Evolutionary conservation across 2,888 invertebrate genomes (phyloP).

Genomic region (Cheiracanthium punctorium): DNA sequence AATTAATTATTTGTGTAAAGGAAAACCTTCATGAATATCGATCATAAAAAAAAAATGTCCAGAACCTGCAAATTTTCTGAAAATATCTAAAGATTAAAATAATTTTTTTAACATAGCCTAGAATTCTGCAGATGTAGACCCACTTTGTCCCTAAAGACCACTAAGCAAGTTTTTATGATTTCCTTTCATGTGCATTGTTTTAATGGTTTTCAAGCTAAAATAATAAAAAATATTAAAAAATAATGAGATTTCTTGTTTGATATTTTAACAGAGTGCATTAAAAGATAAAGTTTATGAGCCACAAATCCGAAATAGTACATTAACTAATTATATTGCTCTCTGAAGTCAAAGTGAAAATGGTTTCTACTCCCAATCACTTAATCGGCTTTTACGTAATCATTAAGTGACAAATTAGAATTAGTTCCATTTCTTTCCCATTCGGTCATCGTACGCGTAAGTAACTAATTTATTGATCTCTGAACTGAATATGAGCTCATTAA

Average conservation of each 20-base stretch:
- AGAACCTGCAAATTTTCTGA: too few species aligned
- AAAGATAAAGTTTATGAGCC: slow-evolving; percentile 50
- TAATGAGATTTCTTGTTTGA: slow-evolving; percentile 23
- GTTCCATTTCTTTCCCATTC: slow-evolving; percentile 41
- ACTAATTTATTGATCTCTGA: slow-evolving; percentile 50
- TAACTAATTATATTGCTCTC: slow-evolving; percentile 51
- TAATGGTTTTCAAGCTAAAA: not conserved
- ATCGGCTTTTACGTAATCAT: slow-evolving; percentile 38
- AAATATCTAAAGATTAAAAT: too few species aligned
- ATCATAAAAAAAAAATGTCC: too few species aligned
- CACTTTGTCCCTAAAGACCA: too few species aligned
- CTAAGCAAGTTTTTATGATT: too few species aligned
- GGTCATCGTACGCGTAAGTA: slow-evolving; percentile 47
- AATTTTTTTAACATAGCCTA: too few species aligned
- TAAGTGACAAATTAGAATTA: slow-evolving; percentile 63
- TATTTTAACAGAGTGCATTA: slow-evolving; percentile 50
- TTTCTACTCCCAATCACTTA: slow-evolving; percentile 17
- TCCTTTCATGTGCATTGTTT: too few species aligned
- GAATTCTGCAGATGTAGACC: too few species aligned
- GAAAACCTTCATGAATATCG: too few species aligned
- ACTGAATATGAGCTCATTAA: slow-evolving; percentile 30
- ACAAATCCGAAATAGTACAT: slow-evolving; percentile 37
- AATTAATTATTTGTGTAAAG: too few species aligned
- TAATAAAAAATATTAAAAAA: not conserved
- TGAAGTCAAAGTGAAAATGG: slow-evolving; percentile 35